Percentiles rank a stretch among this genome's conserved stretches.
phyloP scores from a whole-genome alignment of 2,113 vertebrate genomes.

The Columba janthina region DNA sequence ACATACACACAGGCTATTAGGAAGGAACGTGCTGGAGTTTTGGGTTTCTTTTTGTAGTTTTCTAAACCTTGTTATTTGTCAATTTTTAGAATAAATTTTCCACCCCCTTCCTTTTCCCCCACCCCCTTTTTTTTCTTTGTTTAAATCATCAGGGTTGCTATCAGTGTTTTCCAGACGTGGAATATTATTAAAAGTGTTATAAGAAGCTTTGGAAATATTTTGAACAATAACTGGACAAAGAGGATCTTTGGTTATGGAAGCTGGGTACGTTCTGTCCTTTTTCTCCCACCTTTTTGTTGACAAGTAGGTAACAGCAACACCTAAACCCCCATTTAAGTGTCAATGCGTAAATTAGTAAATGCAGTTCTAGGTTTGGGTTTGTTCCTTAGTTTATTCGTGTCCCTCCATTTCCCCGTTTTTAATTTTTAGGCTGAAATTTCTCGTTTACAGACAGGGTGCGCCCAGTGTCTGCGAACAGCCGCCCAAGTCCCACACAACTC shows the following conservation, averaged over 20 bases:
- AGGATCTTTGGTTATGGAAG: background rate
- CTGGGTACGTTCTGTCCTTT: conserved; percentile 49
- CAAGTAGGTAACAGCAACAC: background rate
- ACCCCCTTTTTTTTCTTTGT: background rate
- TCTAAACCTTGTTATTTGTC: background rate
- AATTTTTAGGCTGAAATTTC: background rate
- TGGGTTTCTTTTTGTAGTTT: background rate
- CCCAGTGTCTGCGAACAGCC: background rate
- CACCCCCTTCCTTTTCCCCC: background rate
- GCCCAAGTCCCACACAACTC: background rate
- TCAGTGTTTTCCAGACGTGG: conserved; percentile 60
- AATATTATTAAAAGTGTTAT: conserved; percentile 44
- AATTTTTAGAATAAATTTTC: background rate
- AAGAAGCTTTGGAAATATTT: conserved; percentile 27
- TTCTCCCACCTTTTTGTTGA: background rate
- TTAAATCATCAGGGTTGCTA: conserved; percentile 43
- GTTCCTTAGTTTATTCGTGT: background rate
- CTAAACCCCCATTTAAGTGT: background rate
- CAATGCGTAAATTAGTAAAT: background rate
- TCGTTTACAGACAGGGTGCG: background rate
- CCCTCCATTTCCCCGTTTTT: fast-evolving
- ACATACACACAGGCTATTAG: background rate
- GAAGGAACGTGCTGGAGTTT: background rate
- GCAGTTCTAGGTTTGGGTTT: background rate
- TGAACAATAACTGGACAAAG: conserved; percentile 57